Evolutionary conservation across 2,888 invertebrate species (phyloP).

Genomic region (Agriopis leucophaearia): DNA sequence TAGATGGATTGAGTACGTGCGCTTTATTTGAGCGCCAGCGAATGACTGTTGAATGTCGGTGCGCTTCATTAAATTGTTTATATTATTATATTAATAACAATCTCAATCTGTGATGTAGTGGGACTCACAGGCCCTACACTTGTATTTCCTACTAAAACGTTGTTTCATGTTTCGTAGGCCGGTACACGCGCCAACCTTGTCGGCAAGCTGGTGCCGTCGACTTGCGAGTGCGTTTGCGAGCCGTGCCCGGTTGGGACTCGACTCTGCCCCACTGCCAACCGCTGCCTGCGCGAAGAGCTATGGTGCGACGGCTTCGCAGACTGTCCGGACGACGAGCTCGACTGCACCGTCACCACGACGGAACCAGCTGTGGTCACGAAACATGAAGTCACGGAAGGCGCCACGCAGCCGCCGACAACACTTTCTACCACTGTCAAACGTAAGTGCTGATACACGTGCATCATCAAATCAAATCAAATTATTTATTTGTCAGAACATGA

Average conservation of each 20-base stretch:
- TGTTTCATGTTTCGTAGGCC: background rate
- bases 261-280: conserved; percentile 91
- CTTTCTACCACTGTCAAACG: conserved; percentile 54
- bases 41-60: no score
- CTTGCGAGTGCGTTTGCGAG: conserved; percentile 91
- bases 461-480: no score
- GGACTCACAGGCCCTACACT: no score
- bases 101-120: no score
- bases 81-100: no score
- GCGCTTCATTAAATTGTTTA: no score
- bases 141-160: background rate
- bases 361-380: conserved; percentile 58
- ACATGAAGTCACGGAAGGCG: conserved; percentile 53
- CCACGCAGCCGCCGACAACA: conserved; percentile 44
- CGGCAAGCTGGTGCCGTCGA: conserved; percentile 84
- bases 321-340: conserved; percentile 93
- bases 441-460: conserved; percentile 48
- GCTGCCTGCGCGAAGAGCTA: conserved; percentile 88
- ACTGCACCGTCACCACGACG: conserved; percentile 81
- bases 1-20: no score
- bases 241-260: conserved; percentile 89
- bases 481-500: no score
- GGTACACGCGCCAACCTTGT: conserved; percentile 73
- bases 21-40: no score
- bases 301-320: conserved; percentile 95